Base-by-base conservation (phyloP, 1,140 invertebrate species). In the Euschistus heros region DNA sequence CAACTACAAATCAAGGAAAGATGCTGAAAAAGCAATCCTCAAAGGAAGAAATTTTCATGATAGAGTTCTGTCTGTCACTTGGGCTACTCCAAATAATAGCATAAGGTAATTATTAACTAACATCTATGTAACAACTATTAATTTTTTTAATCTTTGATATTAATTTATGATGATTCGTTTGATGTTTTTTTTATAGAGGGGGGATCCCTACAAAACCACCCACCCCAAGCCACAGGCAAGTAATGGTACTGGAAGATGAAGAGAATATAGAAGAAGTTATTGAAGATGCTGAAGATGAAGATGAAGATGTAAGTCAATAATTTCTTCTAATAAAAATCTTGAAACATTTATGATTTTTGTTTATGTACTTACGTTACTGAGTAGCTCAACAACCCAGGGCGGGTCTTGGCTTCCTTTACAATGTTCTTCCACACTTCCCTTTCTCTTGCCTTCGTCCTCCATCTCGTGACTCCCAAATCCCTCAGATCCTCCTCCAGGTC, bases 1-100 rank as follows among this genome's bases (percentile, higher is more conserved):
- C 46, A 84, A 84, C 71, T 91, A 82, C 71, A 84, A 86, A 69
- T 80, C 83, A 13, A 78, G 88, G 69, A 86, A 86, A 73, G 84
- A 86, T 68, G 88, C 88, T 1, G 88, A 91, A 74, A 76, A 82
- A 10, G 85, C 85, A 0, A 73, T 84, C 61, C 72, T 78, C 22
- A 83, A 85, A 72, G 84, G 85, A n/a, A 78, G 80, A 69, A 81
- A 79, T 68, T 85, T 87, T 72, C 82, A 84, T 70, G 84, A 83
- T 68, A 76, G 74, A 14, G 67, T 73, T 7, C 70, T 80, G 18
- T 73, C 72, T 30, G 68, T 79, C 37, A 75, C 75, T 14, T 80
- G 78, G 77, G 71, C 68, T 44, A 69, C 67, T 63, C 42, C 66
- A n/a, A 65, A 69, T 30, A 69, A 68, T 18, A 66, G 64, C 47